Conservation (phyloP, 2,888 invertebrate species). For the Cenopis cana region DNA sequence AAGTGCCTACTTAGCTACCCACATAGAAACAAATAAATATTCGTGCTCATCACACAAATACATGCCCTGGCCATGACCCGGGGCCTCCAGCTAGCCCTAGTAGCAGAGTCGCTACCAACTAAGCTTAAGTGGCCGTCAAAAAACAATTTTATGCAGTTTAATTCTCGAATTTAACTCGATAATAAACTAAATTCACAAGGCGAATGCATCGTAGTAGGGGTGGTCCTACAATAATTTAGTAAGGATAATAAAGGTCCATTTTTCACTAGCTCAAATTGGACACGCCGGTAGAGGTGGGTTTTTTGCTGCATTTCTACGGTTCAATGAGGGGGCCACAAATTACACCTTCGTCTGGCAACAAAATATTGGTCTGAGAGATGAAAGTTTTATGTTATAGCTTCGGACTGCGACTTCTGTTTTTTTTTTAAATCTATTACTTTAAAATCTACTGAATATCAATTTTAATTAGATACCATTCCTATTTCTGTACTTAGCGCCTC, state of each 20-base stretch:
- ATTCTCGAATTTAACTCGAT: background rate
- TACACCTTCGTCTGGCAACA: conserved; percentile 59
- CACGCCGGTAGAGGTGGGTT: conserved; percentile 63
- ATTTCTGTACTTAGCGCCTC: too few relatives aligned
- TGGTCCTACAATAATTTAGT: conserved; percentile 67
- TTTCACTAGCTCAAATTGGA: conserved; percentile 78
- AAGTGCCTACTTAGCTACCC: too few relatives aligned
- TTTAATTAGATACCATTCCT: too few relatives aligned
- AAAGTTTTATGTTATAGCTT: conserved; percentile 23
- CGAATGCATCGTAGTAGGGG: conserved; percentile 54
- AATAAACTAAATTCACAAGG: background rate
- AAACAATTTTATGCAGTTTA: background rate
- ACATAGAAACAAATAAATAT: too few relatives aligned
- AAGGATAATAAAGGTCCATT: conserved; percentile 77
- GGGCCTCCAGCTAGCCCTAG: too few relatives aligned
- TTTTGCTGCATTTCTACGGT: conserved; percentile 68
- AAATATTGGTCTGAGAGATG: conserved; percentile 40
- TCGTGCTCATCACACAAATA: too few relatives aligned
- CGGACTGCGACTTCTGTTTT: background rate
- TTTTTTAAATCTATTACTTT: too few relatives aligned
- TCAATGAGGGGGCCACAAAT: conserved; percentile 63
- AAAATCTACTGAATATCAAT: too few relatives aligned
- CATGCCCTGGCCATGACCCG: too few relatives aligned
- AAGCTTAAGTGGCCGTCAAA: too few relatives aligned
- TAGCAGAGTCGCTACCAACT: too few relatives aligned